A percentile compares a stretch with the other conserved stretches of the same genome.
Evolutionary conservation across 1,140 invertebrate genomes (phyloP).

Genomic region (Panagrolaimus sp.): DNA sequence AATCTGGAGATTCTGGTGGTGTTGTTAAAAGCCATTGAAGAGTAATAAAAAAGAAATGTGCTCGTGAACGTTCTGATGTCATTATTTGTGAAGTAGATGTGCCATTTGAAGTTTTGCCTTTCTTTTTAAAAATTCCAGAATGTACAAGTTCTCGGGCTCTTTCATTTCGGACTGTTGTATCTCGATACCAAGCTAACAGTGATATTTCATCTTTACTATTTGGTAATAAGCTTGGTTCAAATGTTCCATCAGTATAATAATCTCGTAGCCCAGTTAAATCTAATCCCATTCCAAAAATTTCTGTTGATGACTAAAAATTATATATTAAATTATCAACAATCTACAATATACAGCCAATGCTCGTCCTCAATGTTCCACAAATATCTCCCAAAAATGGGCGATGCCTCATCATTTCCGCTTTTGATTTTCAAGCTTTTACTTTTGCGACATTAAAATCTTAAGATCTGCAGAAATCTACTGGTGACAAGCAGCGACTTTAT

Average conservation of each 20-base stretch:
- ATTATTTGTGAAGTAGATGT: too few species aligned
- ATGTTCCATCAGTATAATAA: neutral
- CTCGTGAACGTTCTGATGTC: too few species aligned
- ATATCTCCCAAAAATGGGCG: too few species aligned
- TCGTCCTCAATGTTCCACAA: too few species aligned
- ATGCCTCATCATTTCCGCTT: too few species aligned
- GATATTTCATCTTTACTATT: neutral
- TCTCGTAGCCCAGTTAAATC: neutral
- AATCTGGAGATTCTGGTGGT: neutral
- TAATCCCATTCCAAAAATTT: neutral
- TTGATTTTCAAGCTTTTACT: too few species aligned
- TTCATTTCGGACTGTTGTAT: neutral
- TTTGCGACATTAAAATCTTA: too few species aligned
- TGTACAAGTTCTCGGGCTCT: neutral
- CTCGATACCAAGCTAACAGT: neutral
- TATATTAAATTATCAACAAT: too few species aligned
- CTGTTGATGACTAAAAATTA: neutral
- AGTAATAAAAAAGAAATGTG: neutral
- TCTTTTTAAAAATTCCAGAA: slow-evolving; percentile 4
- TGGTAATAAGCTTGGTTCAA: neutral
- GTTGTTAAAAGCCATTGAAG: neutral
- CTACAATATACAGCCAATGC: too few species aligned
- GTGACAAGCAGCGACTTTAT: too few species aligned
- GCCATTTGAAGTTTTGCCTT: too few species aligned
- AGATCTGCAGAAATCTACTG: too few species aligned